phyloP scores from a whole-genome alignment of 2,797 vertebrate species.

The Hydrocynus forskahlii region DNA sequence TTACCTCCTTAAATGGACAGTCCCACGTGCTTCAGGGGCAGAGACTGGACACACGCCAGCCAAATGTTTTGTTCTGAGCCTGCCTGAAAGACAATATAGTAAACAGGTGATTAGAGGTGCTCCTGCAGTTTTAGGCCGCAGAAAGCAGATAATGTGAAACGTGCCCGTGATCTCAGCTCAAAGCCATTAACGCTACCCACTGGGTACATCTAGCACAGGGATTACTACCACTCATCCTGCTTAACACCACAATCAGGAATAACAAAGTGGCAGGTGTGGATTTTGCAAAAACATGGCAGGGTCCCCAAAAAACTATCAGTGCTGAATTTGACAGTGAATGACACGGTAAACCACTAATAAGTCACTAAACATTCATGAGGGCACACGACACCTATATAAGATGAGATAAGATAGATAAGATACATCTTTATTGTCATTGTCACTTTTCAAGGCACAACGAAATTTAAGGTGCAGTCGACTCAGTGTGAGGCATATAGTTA shows the following conservation, averaged over 20 bases:
- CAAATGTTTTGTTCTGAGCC: background rate
- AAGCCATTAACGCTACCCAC: background rate
- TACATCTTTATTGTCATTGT: too few species aligned
- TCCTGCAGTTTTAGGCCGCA: background rate
- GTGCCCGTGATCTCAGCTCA: background rate
- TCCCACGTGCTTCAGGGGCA: background rate
- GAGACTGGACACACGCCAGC: background rate
- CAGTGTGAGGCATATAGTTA: too few species aligned
- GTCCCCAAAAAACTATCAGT: background rate
- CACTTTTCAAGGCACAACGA: too few species aligned
- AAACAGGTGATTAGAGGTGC: constrained; percentile 6
- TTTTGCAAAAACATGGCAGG: background rate
- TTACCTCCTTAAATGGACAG: background rate
- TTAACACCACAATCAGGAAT: background rate
- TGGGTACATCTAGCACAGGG: background rate
- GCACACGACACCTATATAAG: too few species aligned
- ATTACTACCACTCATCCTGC: background rate
- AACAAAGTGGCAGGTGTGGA: background rate
- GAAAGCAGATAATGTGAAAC: background rate
- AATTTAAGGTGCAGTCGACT: too few species aligned
- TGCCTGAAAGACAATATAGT: background rate
- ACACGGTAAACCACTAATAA: too few species aligned
- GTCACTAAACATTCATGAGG: too few species aligned
- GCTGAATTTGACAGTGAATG: background rate
- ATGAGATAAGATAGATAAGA: too few species aligned